Conservation (phyloP, 1,140 invertebrate species). For the Araneus ventricosus region DNA sequence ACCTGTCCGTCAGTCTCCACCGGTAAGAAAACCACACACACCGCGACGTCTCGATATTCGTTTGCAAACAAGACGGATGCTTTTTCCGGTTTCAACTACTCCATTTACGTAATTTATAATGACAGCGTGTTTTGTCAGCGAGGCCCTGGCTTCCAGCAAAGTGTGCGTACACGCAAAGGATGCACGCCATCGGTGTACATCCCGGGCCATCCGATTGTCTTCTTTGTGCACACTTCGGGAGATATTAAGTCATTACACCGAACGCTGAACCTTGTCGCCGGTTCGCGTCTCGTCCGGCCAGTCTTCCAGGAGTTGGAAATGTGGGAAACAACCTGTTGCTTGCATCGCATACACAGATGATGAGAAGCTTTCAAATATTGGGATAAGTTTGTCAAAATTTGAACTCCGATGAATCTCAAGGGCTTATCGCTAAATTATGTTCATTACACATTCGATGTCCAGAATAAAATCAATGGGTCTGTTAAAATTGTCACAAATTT, state of each 20-base stretch:
- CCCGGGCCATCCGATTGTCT: conserved; percentile 37
- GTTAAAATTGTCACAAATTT: too few relatives aligned
- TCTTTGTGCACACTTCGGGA: conserved; percentile 16
- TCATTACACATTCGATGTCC: too few relatives aligned
- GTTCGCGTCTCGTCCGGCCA: neutral
- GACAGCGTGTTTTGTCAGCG: neutral
- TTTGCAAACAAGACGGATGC: conserved; percentile 20
- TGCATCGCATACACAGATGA: too few relatives aligned
- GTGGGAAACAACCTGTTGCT: too few relatives aligned
- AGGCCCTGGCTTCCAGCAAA: neutral
- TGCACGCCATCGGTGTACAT: conserved; percentile 26
- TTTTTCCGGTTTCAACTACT: conserved; percentile 27
- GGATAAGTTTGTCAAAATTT: too few relatives aligned
- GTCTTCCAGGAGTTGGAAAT: too few relatives aligned
- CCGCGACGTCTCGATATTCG: neutral
- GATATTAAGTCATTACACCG: conserved; percentile 43
- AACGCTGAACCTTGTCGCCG: conserved; percentile 47
- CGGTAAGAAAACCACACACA: neutral
- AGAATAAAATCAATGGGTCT: too few relatives aligned
- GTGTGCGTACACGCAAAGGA: conserved; percentile 7
- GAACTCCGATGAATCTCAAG: too few relatives aligned
- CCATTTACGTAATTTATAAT: conserved; percentile 38
- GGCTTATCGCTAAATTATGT: too few relatives aligned
- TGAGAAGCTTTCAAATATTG: too few relatives aligned
- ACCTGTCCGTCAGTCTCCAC: too few relatives aligned